Percentiles rank a stretch among this genome's conserved stretches.
phyloP scores from a whole-genome alignment of 2,888 invertebrate species.

The Melieria crassipennis region DNA sequence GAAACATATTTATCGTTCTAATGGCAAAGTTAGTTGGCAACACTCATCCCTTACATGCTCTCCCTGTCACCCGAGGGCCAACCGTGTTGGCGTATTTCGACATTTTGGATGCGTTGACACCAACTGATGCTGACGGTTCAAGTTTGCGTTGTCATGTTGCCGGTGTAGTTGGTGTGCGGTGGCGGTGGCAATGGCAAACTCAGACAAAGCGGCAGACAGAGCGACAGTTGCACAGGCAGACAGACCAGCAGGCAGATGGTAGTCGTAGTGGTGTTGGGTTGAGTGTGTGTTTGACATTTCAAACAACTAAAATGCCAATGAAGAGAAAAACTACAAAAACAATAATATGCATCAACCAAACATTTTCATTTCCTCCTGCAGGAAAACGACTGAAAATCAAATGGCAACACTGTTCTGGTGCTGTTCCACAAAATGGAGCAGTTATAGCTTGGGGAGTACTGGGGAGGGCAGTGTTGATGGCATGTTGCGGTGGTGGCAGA shows the following conservation, averaged over 20 bases:
- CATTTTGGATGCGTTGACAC: conserved; percentile 8
- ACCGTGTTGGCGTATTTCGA: not conserved
- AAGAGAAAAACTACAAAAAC: not conserved
- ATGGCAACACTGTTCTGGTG: too few relatives aligned
- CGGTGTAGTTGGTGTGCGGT: not conserved
- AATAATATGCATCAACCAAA: too few relatives aligned
- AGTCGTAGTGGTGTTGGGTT: not conserved
- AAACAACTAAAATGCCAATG: conserved; percentile 5
- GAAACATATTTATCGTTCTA: not conserved
- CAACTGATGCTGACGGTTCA: not conserved
- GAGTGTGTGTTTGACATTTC: not conserved
- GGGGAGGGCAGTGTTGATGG: too few relatives aligned
- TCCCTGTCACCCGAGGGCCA: not conserved
- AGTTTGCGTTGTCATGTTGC: too few relatives aligned
- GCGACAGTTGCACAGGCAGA: conserved; percentile 14
- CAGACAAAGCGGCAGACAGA: conserved; percentile 22
- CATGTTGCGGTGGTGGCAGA: too few relatives aligned
- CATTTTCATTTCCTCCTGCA: too few relatives aligned
- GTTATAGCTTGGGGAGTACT: too few relatives aligned
- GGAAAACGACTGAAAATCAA: too few relatives aligned
- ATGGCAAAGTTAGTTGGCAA: not conserved
- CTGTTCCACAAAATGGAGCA: too few relatives aligned
- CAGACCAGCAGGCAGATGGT: conserved; percentile 41
- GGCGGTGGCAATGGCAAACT: not conserved
- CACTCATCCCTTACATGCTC: too few relatives aligned